A percentile compares a stretch with the other conserved stretches of the same genome.
These are phyloP conservation scores for Argyresthia albistria DNA, from an alignment of 2,888 invertebrate species.

Conservation along the genomic window DNA sequence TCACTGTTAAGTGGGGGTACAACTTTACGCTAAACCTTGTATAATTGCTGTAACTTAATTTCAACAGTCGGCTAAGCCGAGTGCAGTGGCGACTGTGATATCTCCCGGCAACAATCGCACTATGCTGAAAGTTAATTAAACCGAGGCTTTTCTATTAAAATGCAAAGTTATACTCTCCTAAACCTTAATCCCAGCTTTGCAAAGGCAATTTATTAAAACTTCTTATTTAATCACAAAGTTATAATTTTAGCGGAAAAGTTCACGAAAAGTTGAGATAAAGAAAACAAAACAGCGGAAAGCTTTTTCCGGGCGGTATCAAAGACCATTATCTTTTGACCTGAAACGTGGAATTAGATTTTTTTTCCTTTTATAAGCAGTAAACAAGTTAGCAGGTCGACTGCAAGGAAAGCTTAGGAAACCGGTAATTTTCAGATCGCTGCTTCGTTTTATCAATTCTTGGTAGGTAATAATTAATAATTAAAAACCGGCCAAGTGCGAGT, in stretches of 20 bases:
- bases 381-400: constrained; percentile 39
- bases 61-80: too few relatives aligned
- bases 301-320: constrained; percentile 68
- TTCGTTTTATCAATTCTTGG: constrained; percentile 4
- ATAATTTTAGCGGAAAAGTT: constrained; percentile 65
- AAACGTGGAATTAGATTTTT: constrained; percentile 69
- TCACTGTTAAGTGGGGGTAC: too few relatives aligned
- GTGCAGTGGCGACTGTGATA: too few relatives aligned
- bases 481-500: too few relatives aligned
- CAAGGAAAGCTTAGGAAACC: constrained; percentile 42
- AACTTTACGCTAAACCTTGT: too few relatives aligned
- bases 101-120: background rate
- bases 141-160: constrained; percentile 4
- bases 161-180: constrained; percentile 33
- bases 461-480: background rate
- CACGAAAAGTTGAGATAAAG: constrained; percentile 61
- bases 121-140: constrained; percentile 5
- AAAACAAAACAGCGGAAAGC: constrained; percentile 71
- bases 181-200: constrained; percentile 49
- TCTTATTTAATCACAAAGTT: constrained; percentile 66
- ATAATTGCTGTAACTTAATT: too few relatives aligned
- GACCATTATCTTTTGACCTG: constrained; percentile 69
- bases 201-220: constrained; percentile 63
- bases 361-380: constrained; percentile 62
- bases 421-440: background rate